Evolutionary conservation across 2,113 vertebrate genomes (phyloP), one percentile per base, ranked within the genome.

Genomic region (Catharus fuscescens): DNA sequence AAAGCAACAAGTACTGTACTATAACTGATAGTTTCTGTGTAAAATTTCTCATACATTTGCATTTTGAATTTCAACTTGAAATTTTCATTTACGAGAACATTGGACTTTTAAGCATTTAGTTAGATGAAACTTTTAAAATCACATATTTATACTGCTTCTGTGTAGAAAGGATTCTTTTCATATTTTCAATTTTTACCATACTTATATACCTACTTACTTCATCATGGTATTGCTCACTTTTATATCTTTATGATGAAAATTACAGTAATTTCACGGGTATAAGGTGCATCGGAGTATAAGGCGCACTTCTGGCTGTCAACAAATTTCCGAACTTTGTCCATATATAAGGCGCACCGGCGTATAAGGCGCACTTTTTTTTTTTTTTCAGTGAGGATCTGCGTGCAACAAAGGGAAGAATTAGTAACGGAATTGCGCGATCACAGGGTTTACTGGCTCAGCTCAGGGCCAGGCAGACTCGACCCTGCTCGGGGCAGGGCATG

Each of bases 11-110:
- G 42, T 94, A 18, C 57, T 89, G 1, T 73, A 20, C 14, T 66
- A 60, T 20, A 88, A 93, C 36, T 70, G 74, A 93, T 92, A 94
- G 74, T 80, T 92, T 73, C 52, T 73, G 14, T 86, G 69, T 17
- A 82, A 59, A 93, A 70, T 66, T 61, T 71, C 16, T 84, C 66
- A 83, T 47, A 20, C 11, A 19, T 84, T 93, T 94, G 38, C 54
- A 47, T 74, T 86, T 76, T 76, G 23, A 78, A 90, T 53, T 84
- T 82, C 12, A 76, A 9, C 17, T 90, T 73, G 26, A 77, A 88
- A 90, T 83, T 84, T 90, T 90, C 79, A 19, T 14, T 34, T 79
- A 21, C 10, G 67, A 53, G 50, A 72, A 71, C 2, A 15, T 34
- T 60, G 23, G 1, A 0, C 24, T 65, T 83, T 54, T 31, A 65